These are phyloP conservation scores for Euspilapteryx auroguttella DNA, from an alignment of 2,888 invertebrate species.

Conservation along the genomic window DNA sequence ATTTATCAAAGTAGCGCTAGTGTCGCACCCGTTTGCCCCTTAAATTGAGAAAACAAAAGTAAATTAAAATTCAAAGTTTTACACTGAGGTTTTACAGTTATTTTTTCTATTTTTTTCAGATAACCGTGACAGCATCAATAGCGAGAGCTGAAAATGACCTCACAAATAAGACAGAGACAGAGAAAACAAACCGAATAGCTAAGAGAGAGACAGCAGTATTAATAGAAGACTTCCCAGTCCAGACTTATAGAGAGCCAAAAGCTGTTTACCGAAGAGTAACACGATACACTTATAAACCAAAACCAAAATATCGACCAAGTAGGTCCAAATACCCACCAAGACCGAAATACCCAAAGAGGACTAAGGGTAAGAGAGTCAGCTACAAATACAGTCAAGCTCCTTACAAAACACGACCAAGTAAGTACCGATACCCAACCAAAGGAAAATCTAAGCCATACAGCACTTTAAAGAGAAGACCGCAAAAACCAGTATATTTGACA, in stretches of 20 bases:
- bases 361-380: slow-evolving; percentile 10
- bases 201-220: slow-evolving; percentile 28
- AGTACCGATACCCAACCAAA: slow-evolving; percentile 11
- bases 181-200: slow-evolving; percentile 11
- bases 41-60: no score
- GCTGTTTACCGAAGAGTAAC: slow-evolving; percentile 25
- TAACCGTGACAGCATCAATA: slow-evolving; percentile 24
- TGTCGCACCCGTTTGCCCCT: no score
- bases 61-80: no score
- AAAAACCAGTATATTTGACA: slow-evolving; percentile 2
- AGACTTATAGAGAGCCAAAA: slow-evolving; percentile 14
- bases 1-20: no score
- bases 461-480: not conserved
- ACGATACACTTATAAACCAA: slow-evolving; percentile 14
- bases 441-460: not conserved
- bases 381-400: not conserved
- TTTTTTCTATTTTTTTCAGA: slow-evolving; percentile 21
- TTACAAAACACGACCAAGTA: slow-evolving; percentile 12
- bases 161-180: slow-evolving; percentile 13
- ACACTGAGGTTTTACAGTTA: not conserved
- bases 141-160: slow-evolving; percentile 13
- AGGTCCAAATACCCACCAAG: slow-evolving; percentile 17
- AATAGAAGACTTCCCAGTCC: slow-evolving; percentile 22
- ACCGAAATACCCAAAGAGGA: not conserved
- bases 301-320: slow-evolving; percentile 17